Evolutionary conservation across 1,140 invertebrate species (phyloP), one percentile per base, ranked within the genome.

Genomic region (Rhyacophila brunnea): DNA sequence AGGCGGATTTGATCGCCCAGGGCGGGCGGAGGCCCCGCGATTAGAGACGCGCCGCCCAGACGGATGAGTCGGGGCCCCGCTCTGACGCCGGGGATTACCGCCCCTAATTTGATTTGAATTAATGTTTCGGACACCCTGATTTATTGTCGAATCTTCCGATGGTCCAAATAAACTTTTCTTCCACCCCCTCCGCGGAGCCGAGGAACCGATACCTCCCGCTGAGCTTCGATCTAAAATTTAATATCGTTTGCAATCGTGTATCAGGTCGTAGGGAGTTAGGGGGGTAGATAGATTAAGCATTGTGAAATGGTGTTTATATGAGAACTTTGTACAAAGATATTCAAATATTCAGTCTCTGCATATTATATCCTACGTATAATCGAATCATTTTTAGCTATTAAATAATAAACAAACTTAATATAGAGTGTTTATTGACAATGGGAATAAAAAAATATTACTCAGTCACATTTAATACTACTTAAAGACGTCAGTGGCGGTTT

Each of bases 91-190:
- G 61, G 61, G 61, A 64, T 64, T 64, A 64, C 61, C 42, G 51
- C 42, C 61, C 61, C 56, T 64, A 64, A 64, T 64, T 64, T 64
- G 61, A 64, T 59, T 64, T 59, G 61, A 59, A 64, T 64, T 64
- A 64, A 64, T 64, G 61, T 56, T 59, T 64, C 52, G 56, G 61
- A 64, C 57, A 48, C 57, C 45, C 61, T 59, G 61, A 64, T 64
- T 64, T 64, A 64, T 59, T 56, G 47, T 56, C 54, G 54, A 47
- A 48, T 56, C 54, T 56, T 56, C 35, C 18, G 38, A 56, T 47
- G 44, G 47, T 48, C 54, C 52, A 54, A 43, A 44, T 42, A 45
- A 46, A 54, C 19, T 18, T 36, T 23, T 19, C 11, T 9, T 23
- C 19, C 11, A 7, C 19, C 0, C 50, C 19, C 10, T 13, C 32